Evolutionary conservation across 2,888 invertebrate species (phyloP).

Genomic region (Mechanitis mazaeus): DNA sequence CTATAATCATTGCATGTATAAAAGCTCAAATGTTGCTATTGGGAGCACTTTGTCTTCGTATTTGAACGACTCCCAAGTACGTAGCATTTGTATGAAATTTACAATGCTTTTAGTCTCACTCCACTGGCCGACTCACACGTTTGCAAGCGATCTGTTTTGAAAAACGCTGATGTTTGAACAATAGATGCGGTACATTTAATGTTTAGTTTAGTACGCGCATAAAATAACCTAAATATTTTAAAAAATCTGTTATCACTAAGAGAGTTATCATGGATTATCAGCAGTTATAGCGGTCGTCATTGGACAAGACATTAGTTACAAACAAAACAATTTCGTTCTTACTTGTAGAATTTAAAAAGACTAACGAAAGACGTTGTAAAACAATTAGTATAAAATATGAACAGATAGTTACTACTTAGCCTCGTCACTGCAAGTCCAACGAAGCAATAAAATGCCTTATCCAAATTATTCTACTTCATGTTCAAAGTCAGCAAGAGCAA

Average conservation of each 20-base stretch:
- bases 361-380: no score
- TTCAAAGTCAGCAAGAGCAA: conserved; percentile 41
- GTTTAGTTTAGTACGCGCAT: no score
- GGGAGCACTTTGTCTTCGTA: conserved; percentile 47
- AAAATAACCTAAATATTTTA: no score
- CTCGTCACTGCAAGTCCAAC: neutral
- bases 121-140: conserved; percentile 56
- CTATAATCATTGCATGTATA: neutral
- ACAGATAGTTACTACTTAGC: neutral
- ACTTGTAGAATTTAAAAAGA: no score
- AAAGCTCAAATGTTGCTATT: conserved; percentile 28
- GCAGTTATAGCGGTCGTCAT: no score
- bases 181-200: conserved; percentile 35
- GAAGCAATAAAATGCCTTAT: conserved; percentile 31
- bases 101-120: conserved; percentile 73
- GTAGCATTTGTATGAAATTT: conserved; percentile 57
- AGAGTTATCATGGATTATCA: no score
- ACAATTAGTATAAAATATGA: neutral
- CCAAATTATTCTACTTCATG: conserved; percentile 24
- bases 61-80: conserved; percentile 37
- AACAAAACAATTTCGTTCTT: no score
- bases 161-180: conserved; percentile 18
- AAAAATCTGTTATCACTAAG: no score
- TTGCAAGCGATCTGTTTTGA: conserved; percentile 50
- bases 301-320: no score